A percentile compares a stretch with the other conserved stretches of the same genome.
Evolutionary conservation across 2,888 invertebrate species (phyloP).

Genomic region (Heliconius ethilla): DNA sequence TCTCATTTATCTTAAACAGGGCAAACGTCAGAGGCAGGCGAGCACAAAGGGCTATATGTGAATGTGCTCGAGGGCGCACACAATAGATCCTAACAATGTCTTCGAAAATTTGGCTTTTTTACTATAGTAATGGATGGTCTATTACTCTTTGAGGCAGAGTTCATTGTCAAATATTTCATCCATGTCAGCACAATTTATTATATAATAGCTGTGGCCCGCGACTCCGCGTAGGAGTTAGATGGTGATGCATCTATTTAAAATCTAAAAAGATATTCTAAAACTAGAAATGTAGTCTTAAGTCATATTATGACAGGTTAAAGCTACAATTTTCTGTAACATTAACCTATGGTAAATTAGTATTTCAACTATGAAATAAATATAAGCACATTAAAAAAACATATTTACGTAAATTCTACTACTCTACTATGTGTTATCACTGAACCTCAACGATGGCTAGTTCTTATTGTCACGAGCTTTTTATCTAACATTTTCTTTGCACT

Average conservation of each 20-base stretch:
- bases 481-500: not conserved
- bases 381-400: not conserved
- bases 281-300: not conserved
- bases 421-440: not conserved
- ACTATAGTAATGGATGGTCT: conserved; percentile 45
- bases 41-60: conserved; percentile 71
- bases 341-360: not conserved
- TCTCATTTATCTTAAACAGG: conserved; percentile 72
- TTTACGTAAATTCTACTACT: not conserved
- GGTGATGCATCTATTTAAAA: not conserved
- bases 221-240: not conserved
- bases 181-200: conserved; percentile 32
- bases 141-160: conserved; percentile 43
- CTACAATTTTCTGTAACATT: not conserved
- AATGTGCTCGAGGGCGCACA: conserved; percentile 57
- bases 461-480: conserved; percentile 1
- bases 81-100: conserved; percentile 54
- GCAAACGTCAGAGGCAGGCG: conserved; percentile 67
- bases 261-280: not conserved
- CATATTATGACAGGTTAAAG: not conserved
- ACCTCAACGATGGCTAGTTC: not conserved
- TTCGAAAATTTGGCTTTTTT: conserved; percentile 47
- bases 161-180: conserved; percentile 42
- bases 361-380: not conserved
- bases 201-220: conserved; percentile 22